Percentiles rank a stretch among this genome's conserved stretches.
Evolutionary conservation across 2,888 invertebrate species (phyloP).

Genomic region (Dicycla oo): DNA sequence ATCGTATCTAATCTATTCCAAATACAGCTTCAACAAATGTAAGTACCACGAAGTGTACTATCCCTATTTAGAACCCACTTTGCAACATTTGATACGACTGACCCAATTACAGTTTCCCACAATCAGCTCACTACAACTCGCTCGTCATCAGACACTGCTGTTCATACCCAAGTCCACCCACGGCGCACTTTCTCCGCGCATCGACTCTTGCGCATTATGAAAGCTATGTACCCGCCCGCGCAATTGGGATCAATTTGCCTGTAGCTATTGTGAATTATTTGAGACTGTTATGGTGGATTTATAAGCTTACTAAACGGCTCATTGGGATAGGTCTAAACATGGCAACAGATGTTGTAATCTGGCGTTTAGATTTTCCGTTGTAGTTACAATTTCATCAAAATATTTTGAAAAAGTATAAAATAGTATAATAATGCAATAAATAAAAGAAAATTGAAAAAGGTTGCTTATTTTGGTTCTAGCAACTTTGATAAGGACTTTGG

Average conservation of each 20-base stretch:
- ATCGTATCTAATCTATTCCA: not conserved
- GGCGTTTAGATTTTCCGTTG: not conserved
- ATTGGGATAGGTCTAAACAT: constrained; percentile 36
- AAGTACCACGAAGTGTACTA: not conserved
- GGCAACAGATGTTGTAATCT: constrained; percentile 37
- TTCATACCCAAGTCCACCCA: constrained; percentile 68
- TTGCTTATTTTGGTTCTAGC: too few relatives aligned
- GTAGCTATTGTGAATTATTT: constrained; percentile 63
- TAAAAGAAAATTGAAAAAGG: too few relatives aligned
- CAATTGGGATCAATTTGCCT: constrained; percentile 77
- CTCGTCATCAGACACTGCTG: constrained; percentile 51
- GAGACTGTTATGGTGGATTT: constrained; percentile 53
- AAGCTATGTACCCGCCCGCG: constrained; percentile 70
- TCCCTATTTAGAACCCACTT: not conserved
- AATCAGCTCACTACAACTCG: constrained; percentile 47
- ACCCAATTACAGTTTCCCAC: constrained; percentile 62
- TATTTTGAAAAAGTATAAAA: not conserved
- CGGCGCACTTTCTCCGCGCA: constrained; percentile 61
- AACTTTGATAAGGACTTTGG: too few relatives aligned
- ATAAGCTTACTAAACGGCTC: constrained; percentile 54
- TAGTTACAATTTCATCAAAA: not conserved
- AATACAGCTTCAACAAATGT: not conserved
- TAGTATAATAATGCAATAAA: not conserved
- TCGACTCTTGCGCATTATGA: constrained; percentile 50
- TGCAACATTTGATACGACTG: constrained; percentile 23